Conservation (phyloP, 2,888 invertebrate species). For the Apeira syringaria region DNA sequence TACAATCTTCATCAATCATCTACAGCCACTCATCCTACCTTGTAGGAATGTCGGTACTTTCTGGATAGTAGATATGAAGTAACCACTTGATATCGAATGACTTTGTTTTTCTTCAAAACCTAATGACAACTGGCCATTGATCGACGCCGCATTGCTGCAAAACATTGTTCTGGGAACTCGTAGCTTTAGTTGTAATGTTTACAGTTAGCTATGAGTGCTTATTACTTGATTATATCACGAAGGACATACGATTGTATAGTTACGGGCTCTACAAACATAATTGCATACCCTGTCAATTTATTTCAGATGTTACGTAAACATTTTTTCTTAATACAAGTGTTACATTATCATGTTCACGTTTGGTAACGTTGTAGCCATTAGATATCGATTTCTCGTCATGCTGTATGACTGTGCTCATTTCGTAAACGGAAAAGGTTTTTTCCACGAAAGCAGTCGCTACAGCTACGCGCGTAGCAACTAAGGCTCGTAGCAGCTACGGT, state of each 20-base stretch:
- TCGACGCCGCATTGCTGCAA: slow-evolving; percentile 14
- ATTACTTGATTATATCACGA: not conserved
- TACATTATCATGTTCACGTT: slow-evolving; percentile 8
- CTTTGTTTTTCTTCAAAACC: slow-evolving; percentile 28
- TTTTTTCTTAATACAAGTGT: slow-evolving; percentile 9
- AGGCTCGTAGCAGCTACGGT: slow-evolving; percentile 13
- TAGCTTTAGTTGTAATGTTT: not conserved
- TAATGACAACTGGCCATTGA: slow-evolving; percentile 26
- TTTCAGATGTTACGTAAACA: slow-evolving; percentile 16
- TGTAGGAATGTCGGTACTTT: slow-evolving; percentile 14
- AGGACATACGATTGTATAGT: not conserved
- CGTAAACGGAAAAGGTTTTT: slow-evolving; percentile 1
- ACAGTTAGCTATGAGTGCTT: not conserved
- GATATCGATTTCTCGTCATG: slow-evolving; percentile 8
- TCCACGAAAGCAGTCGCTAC: slow-evolving; percentile 5
- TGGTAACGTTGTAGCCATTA: not conserved
- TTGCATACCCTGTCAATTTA: not conserved
- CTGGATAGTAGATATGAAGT: slow-evolving; percentile 6
- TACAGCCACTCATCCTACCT: slow-evolving; percentile 16
- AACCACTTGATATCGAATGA: slow-evolving; percentile 10
- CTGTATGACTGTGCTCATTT: slow-evolving; percentile 1
- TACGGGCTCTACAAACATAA: not conserved
- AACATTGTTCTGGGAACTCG: slow-evolving; percentile 6
- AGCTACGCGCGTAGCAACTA: slow-evolving; percentile 13
- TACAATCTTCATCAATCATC: slow-evolving; percentile 19